Evolutionary conservation across 1,140 invertebrate species (phyloP).

Genomic region (Doryteuthis pealeii): DNA sequence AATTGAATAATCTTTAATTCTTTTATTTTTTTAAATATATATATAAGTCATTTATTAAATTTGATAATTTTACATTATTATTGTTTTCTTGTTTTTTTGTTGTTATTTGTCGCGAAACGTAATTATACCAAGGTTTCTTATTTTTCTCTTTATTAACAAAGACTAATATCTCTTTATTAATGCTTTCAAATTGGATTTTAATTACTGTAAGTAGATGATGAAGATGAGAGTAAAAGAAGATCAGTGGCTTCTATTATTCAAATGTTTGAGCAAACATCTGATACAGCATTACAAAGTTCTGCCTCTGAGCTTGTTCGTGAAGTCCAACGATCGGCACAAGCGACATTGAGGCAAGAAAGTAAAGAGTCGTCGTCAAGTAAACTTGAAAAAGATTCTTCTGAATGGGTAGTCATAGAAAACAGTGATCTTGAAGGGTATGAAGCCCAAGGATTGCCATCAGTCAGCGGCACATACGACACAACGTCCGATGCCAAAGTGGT

Average conservation of each 20-base stretch:
- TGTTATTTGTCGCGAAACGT: not conserved
- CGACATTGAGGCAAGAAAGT: not conserved
- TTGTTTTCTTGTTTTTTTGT: not conserved
- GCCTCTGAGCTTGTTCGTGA: slow-evolving; percentile 1
- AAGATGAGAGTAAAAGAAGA: slow-evolving; percentile 12
- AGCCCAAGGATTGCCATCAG: not conserved
- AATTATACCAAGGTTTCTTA: not conserved
- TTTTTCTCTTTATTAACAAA: not conserved
- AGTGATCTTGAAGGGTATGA: slow-evolving; percentile 8
- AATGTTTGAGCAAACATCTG: slow-evolving; percentile 24
- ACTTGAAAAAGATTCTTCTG: not conserved
- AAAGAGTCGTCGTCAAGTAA: not conserved
- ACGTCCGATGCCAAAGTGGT: not conserved
- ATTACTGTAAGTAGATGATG: not conserved
- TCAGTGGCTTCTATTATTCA: slow-evolving; percentile 26
- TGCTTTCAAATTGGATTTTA: not conserved
- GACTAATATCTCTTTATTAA: not conserved
- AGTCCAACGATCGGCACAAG: slow-evolving; percentile 5
- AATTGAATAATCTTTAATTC: too few species aligned
- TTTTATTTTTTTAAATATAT: not conserved
- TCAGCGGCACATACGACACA: not conserved
- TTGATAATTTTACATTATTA: not conserved
- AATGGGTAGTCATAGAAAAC: slow-evolving; percentile 4
- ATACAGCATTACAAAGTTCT: slow-evolving; percentile 1
- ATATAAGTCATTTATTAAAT: not conserved